phyloP scores from a whole-genome alignment of 2,888 invertebrate species.

The Plutella xylostella region DNA sequence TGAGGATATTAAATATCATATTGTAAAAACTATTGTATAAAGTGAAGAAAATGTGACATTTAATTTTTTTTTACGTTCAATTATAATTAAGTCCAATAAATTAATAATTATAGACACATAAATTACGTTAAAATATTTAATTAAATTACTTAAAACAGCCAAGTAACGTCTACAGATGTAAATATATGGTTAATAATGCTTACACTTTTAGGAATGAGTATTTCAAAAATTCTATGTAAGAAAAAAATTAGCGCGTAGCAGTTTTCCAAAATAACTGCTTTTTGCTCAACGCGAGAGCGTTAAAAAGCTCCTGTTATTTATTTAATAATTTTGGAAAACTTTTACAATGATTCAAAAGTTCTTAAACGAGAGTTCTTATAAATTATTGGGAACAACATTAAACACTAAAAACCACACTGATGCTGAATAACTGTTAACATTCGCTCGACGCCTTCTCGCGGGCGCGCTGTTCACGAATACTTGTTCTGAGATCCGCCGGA shows the following conservation, averaged over 20 bases:
- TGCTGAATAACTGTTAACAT: slow-evolving; percentile 26
- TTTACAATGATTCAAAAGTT: slow-evolving; percentile 29
- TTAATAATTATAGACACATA: slow-evolving; percentile 68
- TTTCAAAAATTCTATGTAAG: slow-evolving; percentile 50
- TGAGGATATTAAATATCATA: slow-evolving; percentile 72
- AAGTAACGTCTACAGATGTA: slow-evolving; percentile 64
- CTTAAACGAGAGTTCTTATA: slow-evolving; percentile 44
- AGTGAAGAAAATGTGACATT: slow-evolving; percentile 67
- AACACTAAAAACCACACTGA: slow-evolving; percentile 50
- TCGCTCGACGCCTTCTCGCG: no score
- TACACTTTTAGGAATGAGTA: slow-evolving; percentile 64
- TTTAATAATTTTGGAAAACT: slow-evolving; percentile 35
- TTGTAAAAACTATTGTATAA: slow-evolving; percentile 72
- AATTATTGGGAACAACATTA: slow-evolving; percentile 68
- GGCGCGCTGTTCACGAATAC: no score
- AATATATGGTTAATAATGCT: slow-evolving; percentile 65
- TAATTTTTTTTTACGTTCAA: slow-evolving; percentile 48
- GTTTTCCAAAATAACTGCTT: slow-evolving; percentile 35
- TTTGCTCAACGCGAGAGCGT: not conserved
- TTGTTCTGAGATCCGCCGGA: not conserved
- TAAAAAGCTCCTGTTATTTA: slow-evolving; percentile 13
- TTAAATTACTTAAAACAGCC: slow-evolving; percentile 66
- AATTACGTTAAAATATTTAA: slow-evolving; percentile 64
- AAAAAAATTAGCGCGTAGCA: slow-evolving; percentile 40
- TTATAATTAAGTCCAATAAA: slow-evolving; percentile 65